These are phyloP conservation scores for Anthopleura xanthogrammica DNA, from an alignment of 92 coral and sea anemone genomes.

Conservation along the genomic window DNA sequence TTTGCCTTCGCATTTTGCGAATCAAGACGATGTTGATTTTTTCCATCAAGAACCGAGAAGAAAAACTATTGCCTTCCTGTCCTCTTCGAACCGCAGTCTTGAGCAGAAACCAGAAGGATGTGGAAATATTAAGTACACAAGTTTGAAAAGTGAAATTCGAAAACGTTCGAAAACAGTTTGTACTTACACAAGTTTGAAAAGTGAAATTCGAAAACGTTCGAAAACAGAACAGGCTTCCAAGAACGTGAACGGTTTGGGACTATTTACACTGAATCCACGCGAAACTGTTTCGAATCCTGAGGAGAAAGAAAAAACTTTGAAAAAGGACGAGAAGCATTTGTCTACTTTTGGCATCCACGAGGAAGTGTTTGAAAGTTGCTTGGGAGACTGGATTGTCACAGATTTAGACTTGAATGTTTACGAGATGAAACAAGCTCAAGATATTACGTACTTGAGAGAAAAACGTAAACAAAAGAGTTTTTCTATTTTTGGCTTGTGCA, in stretches of 20 bases:
- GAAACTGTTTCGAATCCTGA: not conserved
- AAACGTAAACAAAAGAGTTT: not conserved
- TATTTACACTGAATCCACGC: not conserved
- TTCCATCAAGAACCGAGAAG: not conserved
- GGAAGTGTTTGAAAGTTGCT: slow-evolving; percentile 1
- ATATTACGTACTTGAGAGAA: slow-evolving; percentile 15
- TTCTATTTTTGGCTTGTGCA: not conserved
- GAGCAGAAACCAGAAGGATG: not conserved
- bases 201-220: not conserved
- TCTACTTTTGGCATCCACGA: slow-evolving; percentile 15
- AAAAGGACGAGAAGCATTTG: not conserved
- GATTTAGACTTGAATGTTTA: slow-evolving; percentile 12
- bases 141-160: not conserved
- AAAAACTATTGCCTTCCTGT: not conserved
- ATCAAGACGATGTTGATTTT: not conserved
- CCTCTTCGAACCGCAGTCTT: not conserved
- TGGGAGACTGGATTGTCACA: slow-evolving; percentile 22
- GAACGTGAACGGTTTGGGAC: not conserved
- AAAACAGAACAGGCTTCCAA: not conserved
- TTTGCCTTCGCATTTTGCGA: not conserved
- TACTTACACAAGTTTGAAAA: too few relatives aligned
- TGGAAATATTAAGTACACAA: not conserved
- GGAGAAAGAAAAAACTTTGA: not conserved
- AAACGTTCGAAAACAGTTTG: not conserved
- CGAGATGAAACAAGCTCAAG: slow-evolving; percentile 20